Percentiles rank a stretch among this genome's conserved stretches.
Evolutionary conservation across 1,140 invertebrate species (phyloP).

Genomic region (Ganaspis sp.): DNA sequence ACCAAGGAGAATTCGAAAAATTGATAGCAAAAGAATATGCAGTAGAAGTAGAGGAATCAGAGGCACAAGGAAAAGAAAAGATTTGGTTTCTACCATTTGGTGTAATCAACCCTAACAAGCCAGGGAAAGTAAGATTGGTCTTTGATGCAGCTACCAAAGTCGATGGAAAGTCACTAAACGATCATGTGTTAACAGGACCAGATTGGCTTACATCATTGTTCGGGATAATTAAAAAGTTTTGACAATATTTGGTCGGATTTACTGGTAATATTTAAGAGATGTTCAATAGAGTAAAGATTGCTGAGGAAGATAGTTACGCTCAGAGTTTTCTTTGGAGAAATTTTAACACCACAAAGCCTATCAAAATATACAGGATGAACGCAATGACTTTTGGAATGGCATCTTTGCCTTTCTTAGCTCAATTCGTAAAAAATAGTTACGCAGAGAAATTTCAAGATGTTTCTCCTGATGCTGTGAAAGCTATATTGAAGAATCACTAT

Average conservation of each 20-base stretch:
- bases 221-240: not conserved
- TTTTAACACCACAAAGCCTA: not conserved
- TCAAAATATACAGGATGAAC: not conserved
- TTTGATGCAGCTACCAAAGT: no score
- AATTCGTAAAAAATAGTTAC: not conserved
- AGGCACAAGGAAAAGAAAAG: no score
- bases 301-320: not conserved
- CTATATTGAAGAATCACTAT: not conserved
- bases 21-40: no score
- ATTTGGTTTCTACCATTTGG: no score
- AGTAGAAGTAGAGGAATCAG: no score
- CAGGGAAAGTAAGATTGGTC: no score
- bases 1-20: no score
- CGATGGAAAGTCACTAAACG: not conserved
- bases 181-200: not conserved
- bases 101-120: no score
- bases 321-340: not conserved
- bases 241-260: not conserved
- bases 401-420: not conserved
- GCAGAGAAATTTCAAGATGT: no score
- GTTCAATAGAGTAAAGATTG: not conserved
- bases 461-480: not conserved
- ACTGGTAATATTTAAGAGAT: not conserved
- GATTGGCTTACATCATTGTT: not conserved
- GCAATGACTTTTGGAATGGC: not conserved